Conservation (phyloP, 2,888 invertebrate species). For the Diaphora mendica region DNA sequence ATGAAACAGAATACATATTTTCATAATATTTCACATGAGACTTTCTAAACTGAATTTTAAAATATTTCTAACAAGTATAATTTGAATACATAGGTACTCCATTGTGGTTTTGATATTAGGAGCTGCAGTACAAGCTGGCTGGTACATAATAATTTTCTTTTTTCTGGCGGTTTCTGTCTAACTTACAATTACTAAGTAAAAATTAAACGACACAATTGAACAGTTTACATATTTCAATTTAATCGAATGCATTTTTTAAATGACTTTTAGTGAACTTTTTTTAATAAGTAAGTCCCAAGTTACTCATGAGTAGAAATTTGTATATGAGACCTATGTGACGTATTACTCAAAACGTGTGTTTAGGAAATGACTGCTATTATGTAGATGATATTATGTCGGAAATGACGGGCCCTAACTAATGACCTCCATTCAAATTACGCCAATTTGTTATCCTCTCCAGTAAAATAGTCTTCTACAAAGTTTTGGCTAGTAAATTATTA, state of each 20-base stretch:
- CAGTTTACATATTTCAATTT: no score
- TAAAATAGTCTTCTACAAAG: not conserved
- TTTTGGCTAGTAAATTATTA: not conserved
- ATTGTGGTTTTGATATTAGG: not conserved
- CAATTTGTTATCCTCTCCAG: not conserved
- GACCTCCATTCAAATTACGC: not conserved
- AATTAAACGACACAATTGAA: no score
- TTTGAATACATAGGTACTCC: not conserved
- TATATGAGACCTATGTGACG: not conserved
- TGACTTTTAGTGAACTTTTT: no score
- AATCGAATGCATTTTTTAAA: no score
- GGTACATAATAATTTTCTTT: no score
- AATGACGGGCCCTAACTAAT: not conserved
- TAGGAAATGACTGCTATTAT: not conserved
- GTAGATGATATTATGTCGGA: not conserved
- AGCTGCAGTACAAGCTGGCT: no score
- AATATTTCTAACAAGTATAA: not conserved
- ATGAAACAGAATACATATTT: constrained; percentile 39
- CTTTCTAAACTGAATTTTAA: not conserved
- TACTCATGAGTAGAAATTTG: no score
- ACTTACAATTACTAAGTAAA: no score
- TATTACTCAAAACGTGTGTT: not conserved
- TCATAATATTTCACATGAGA: constrained; percentile 10
- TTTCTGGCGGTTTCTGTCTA: no score
- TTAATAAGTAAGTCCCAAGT: no score